Evolutionary conservation across 1,140 invertebrate genomes (phyloP).

Genomic region (Reticulitermes speratus): DNA sequence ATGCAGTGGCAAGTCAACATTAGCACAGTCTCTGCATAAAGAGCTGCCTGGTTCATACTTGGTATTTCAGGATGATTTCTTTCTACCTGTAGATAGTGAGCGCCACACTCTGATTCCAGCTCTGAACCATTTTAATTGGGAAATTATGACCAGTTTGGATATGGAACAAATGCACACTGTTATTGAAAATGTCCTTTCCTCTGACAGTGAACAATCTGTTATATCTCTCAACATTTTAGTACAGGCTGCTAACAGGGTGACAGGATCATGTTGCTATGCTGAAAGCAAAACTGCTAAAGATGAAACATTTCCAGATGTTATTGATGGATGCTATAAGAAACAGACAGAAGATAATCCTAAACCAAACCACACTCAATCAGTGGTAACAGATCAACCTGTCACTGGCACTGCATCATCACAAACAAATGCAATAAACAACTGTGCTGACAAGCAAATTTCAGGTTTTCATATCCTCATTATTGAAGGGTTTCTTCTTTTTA

Average conservation of each 20-base stretch:
- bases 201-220: neutral
- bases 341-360: neutral
- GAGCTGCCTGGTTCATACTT: constrained; percentile 55
- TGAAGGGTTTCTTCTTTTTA: constrained; percentile 76
- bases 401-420: too few species aligned
- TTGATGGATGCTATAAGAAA: neutral
- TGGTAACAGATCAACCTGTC: neutral
- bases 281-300: neutral
- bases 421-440: neutral
- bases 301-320: neutral
- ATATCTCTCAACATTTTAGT: neutral
- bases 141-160: constrained; percentile 68
- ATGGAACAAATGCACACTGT: constrained; percentile 70
- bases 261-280: neutral
- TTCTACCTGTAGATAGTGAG: constrained; percentile 64
- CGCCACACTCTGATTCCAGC: constrained; percentile 62
- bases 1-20: constrained; percentile 76
- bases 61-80: constrained; percentile 77
- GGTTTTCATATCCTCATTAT: constrained; percentile 59
- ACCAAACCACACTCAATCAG: neutral
- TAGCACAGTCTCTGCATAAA: constrained; percentile 59
- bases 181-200: constrained; percentile 47
- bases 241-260: neutral
- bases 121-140: constrained; percentile 77
- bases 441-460: neutral